Conservation (phyloP, 2,113 vertebrate genomes). For the Eulemur rufifrons region DNA sequence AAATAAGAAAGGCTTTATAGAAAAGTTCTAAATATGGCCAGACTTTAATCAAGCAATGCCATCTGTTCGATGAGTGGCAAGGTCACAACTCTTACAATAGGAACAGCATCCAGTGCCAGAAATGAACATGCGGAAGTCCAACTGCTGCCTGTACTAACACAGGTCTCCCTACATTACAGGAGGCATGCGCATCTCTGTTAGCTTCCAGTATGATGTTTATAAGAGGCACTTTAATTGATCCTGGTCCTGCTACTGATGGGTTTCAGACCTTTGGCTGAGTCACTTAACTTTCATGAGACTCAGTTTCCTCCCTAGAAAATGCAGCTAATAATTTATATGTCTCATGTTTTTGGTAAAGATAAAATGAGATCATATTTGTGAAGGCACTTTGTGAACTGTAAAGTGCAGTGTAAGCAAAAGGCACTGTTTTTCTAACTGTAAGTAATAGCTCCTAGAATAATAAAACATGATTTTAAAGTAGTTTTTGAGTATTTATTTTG, state of each 20-base stretch:
- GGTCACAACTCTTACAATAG: constrained; percentile 56
- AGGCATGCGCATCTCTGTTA: not conserved
- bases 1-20: constrained; percentile 43
- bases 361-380: not conserved
- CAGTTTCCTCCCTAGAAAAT: not conserved
- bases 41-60: constrained; percentile 69
- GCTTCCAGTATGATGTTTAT: not conserved
- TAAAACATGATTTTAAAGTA: not conserved
- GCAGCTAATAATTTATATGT: not conserved
- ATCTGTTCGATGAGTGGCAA: constrained; percentile 63
- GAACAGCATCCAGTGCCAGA: constrained; percentile 17
- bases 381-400: not conserved
- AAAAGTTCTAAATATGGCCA: constrained; percentile 64
- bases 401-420: constrained; percentile 2
- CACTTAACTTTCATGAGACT: not conserved
- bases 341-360: not conserved
- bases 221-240: not conserved
- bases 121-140: constrained; percentile 37
- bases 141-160: not conserved
- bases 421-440: not conserved
- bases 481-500: not conserved
- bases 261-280: not conserved
- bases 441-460: not conserved
- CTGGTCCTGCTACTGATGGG: not conserved
- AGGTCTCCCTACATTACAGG: not conserved